phyloP scores from a whole-genome alignment of 1,140 invertebrate genomes.

The Frieseomelitta varia region DNA sequence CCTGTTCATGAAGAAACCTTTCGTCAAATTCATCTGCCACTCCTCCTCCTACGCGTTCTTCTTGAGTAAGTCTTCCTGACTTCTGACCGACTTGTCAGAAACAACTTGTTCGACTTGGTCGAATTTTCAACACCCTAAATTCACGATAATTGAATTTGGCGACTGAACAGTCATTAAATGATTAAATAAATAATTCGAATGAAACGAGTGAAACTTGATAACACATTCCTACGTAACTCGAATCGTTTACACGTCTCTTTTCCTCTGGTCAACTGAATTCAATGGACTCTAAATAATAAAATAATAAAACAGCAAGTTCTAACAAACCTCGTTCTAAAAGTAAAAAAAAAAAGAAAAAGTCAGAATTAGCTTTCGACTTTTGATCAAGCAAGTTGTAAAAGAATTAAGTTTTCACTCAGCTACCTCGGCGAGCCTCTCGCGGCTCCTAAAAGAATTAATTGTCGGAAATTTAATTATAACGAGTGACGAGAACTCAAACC shows the following conservation, averaged over 20 bases:
- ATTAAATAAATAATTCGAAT: too few relatives aligned
- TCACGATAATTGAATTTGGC: too few relatives aligned
- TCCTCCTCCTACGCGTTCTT: slow-evolving; percentile 95
- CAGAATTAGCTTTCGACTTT: neutral
- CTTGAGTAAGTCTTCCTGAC: slow-evolving; percentile 85
- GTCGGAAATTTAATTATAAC: slow-evolving; percentile 17
- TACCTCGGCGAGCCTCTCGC: too few relatives aligned
- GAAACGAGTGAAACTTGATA: neutral
- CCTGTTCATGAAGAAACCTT: slow-evolving; percentile 93
- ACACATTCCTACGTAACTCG: neutral
- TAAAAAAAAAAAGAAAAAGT: slow-evolving; percentile 1
- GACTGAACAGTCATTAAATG: too few relatives aligned
- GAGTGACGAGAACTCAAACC: neutral
- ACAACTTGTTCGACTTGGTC: too few relatives aligned
- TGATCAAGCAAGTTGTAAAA: neutral
- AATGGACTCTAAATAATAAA: neutral
- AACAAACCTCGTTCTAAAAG: neutral
- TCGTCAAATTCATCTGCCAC: slow-evolving; percentile 97
- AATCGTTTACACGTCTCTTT: neutral
- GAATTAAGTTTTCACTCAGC: neutral
- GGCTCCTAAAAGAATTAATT: slow-evolving; percentile 15
- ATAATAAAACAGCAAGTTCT: neutral
- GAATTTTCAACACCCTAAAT: too few relatives aligned
- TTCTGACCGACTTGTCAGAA: slow-evolving; percentile 26
- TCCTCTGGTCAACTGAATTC: neutral